Evolutionary conservation across 2,888 invertebrate species (phyloP), one percentile per base, ranked within the genome.

Genomic region (Rhagium mordax): DNA sequence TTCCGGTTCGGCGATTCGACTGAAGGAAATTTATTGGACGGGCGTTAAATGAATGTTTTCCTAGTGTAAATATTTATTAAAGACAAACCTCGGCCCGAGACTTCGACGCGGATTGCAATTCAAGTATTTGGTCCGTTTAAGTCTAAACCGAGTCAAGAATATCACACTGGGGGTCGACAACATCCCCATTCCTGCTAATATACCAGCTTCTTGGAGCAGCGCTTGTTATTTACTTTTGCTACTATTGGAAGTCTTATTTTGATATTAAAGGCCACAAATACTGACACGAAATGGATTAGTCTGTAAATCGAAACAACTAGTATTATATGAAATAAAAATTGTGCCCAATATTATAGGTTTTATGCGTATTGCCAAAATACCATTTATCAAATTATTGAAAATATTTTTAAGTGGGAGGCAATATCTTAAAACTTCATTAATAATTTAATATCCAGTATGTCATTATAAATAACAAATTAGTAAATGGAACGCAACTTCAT

Each of bases 21-120:
- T n/a, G 49, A 62, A 48, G 62, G 24, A 47, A 69, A 60, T 69
- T 69, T 69, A 69, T 69, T 69, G 69, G 69, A 69, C 69, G 49
- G 67, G 69, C 69, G 69, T 60, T 60, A 60, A 60, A 69, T 69
- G 69, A 51, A 69, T 69, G 69, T 69, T 69, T 60, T 69, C 69
- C 60, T 49, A 57, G 13, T 60, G 60, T 60, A 69, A 69, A 69
- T 69, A 69, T 69, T 69, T 69, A 69, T 69, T 68, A 60, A 69
- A 60, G 69, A 29, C 57, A 57, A 69, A 51, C 60, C 51, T 48
- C 24, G 48, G 24, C n/a, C 47, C 3, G 18, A 57, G 21, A 16
- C 62, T 62, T 18, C 41, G 62, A 41, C 41, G 62, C 47, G 33
- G 20, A 41, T n/a, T 62, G 48, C 41, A 41, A 48, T 21, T 62